Evolutionary conservation across 2,113 vertebrate species (phyloP).

Genomic region (Cephalopterus ornatus): DNA sequence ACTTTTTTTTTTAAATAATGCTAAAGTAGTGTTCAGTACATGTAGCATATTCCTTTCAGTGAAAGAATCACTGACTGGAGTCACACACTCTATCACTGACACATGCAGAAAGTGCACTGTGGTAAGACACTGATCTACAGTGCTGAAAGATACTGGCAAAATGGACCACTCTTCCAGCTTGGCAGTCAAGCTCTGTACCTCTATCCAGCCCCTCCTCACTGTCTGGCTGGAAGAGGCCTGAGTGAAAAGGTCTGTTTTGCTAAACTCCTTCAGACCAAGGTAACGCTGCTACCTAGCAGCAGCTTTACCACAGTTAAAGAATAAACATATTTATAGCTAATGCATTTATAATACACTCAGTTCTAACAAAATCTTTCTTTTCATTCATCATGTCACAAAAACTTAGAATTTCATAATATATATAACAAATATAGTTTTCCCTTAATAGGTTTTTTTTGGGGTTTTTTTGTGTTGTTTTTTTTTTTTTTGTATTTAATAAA

Average conservation of each 20-base stretch:
- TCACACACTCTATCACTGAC: background rate
- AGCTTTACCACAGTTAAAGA: background rate
- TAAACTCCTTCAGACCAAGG: background rate
- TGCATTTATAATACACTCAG: background rate
- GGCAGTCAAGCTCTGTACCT: background rate
- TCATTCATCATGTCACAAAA: background rate
- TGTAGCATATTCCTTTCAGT: background rate
- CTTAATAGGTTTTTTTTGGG: background rate
- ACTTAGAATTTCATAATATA: background rate
- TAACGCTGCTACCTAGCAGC: background rate
- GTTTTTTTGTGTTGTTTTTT: too few relatives aligned
- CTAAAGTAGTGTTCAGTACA: background rate
- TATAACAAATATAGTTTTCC: background rate
- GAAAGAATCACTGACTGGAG: background rate
- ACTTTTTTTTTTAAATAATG: background rate
- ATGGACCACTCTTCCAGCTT: background rate
- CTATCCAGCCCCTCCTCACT: background rate
- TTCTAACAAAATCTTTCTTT: background rate
- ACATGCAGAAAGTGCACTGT: background rate
- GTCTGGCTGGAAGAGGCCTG: background rate
- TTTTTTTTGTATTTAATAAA: background rate
- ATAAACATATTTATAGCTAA: background rate
- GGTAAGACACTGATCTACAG: background rate
- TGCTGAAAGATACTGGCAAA: background rate
- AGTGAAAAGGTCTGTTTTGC: background rate